Percentiles rank a stretch among this genome's conserved stretches.
phyloP scores from a whole-genome alignment of 1,140 invertebrate species.

The Eriosoma lanigerum region DNA sequence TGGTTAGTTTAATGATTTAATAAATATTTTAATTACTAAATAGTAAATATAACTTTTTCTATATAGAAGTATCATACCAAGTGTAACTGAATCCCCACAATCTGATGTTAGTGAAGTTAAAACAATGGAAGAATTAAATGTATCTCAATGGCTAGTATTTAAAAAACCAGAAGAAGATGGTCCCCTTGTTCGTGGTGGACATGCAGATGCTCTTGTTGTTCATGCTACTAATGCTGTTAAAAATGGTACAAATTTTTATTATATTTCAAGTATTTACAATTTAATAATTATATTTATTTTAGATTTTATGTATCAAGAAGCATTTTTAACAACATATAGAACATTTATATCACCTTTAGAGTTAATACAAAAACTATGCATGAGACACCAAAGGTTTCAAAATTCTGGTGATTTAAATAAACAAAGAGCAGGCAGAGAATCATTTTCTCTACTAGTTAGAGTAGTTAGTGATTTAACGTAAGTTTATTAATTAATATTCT shows the following conservation, averaged over 20 bases:
- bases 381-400: slow-evolving; percentile 82
- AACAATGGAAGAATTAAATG: slow-evolving; percentile 78
- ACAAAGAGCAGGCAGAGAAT: slow-evolving; percentile 79
- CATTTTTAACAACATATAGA: slow-evolving; percentile 94
- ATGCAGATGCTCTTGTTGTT: slow-evolving; percentile 87
- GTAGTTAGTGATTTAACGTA: slow-evolving; percentile 93
- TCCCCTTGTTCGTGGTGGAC: slow-evolving; percentile 85
- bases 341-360: slow-evolving; percentile 90
- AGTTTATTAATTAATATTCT: slow-evolving; percentile 55
- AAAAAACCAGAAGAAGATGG: slow-evolving; percentile 80
- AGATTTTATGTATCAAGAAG: slow-evolving; percentile 95
- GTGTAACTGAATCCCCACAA: background rate
- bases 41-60: background rate
- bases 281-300: slow-evolving; percentile 55
- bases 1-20: too few species aligned
- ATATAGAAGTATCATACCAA: background rate
- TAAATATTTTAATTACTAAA: too few species aligned
- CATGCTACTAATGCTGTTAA: slow-evolving; percentile 90
- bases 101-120: slow-evolving; percentile 23
- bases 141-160: slow-evolving; percentile 73
- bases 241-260: slow-evolving; percentile 65
- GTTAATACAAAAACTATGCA: slow-evolving; percentile 83
- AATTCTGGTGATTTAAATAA: slow-evolving; percentile 71
- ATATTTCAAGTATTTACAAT: background rate
- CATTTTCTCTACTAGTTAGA: slow-evolving; percentile 85